These are phyloP conservation scores for Hycleus phaleratus DNA, from an alignment of 1,140 invertebrate species.

Conservation along the genomic window DNA sequence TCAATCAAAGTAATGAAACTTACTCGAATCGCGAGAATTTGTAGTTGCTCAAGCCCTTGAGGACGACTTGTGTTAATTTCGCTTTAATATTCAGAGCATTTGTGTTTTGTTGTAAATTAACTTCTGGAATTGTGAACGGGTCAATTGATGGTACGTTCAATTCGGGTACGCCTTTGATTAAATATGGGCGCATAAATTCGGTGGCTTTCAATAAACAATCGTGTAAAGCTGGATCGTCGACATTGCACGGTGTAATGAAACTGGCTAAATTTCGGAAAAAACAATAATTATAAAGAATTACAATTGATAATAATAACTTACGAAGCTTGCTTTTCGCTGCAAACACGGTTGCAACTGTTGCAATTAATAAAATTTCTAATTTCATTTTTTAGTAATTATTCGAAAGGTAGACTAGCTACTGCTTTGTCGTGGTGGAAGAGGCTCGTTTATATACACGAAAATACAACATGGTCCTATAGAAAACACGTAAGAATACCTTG, in stretches of 20 bases:
- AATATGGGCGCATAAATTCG: conserved; percentile 48
- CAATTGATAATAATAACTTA: too few species aligned
- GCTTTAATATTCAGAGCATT: conserved; percentile 55
- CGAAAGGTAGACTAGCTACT: too few species aligned
- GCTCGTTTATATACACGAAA: too few species aligned
- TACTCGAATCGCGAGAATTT: conserved; percentile 56
- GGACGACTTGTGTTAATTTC: conserved; percentile 55
- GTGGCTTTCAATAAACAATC: conserved; percentile 52
- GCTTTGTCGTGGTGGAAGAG: too few species aligned
- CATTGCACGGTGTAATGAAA: conserved; percentile 52
- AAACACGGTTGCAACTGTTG: too few species aligned
- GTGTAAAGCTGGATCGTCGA: conserved; percentile 50
- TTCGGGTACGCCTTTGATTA: conserved; percentile 55
- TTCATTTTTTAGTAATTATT: too few species aligned
- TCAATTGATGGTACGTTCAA: conserved; percentile 57
- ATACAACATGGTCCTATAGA: too few species aligned
- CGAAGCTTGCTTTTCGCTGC: too few species aligned
- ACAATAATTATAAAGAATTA: neutral
- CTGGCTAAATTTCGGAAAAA: conserved; percentile 41
- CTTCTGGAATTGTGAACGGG: conserved; percentile 52
- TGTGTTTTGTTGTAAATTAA: conserved; percentile 56
- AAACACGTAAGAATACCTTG: too few species aligned
- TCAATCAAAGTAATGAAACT: conserved; percentile 26
- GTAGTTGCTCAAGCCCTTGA: conserved; percentile 52
- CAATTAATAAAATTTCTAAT: too few species aligned